Base-by-base conservation (phyloP, 2,888 invertebrate species). In the Alloplasta piceator region DNA sequence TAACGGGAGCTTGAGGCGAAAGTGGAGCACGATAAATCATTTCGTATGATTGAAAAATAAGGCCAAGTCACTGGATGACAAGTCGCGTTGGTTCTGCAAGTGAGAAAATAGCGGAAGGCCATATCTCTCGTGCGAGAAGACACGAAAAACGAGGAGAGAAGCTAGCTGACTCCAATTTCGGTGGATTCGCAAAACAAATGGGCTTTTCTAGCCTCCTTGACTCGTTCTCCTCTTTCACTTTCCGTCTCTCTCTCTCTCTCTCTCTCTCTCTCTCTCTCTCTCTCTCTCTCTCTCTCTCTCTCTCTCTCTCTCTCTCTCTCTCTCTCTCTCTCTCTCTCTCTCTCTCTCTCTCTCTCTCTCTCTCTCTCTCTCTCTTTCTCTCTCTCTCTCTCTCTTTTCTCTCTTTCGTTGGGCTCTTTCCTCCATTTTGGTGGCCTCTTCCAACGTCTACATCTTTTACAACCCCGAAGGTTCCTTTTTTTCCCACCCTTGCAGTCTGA, bases 161-260 rank as follows among this genome's bases (percentile, higher is more conserved):
- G 4, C 1, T 4, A 70, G 74, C 71, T 48, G 80, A 81, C 81
- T 84, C 82, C 85, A 87, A 88, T 89, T 88, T 88, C 84, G 79
- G 80, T 78, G 83, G 79, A 84, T 76, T 83, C 79, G 64, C 83
- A 82, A 87, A 88, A 88, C 89, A 89, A 90, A 89, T 86, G 85
- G 85, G 83, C 83, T 82, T 85, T 83, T 70, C 83, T 64, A 81
- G 74, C 79, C 61, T 48, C 50, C 64, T 71, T 63, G 39, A 41
- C 41, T 66, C 43, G 26, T 36, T 26, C 14, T 58, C 14, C 38
- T 16, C 9, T 72, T 60, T 14, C 26, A 60, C 26, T 58, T 26
- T 66, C n/a, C 41, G 48, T 39, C 43, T 10, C 46, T 0, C 14
- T 14, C 6, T 55, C 41, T 63, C 4, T 43, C 52, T 39, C 46